phyloP scores from a whole-genome alignment of 2,113 vertebrate species.

The Physeter macrocephalus region DNA sequence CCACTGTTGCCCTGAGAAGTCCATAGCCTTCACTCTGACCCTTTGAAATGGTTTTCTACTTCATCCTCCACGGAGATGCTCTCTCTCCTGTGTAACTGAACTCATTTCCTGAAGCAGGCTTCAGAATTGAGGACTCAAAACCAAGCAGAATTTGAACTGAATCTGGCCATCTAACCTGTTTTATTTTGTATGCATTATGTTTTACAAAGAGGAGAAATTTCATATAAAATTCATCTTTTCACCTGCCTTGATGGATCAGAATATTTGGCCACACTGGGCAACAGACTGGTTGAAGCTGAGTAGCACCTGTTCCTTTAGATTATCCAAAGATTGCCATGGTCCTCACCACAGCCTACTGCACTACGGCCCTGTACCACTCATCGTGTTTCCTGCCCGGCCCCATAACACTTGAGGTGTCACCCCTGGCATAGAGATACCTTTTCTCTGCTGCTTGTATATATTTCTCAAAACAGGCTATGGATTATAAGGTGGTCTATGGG shows the following conservation, averaged over 20 bases:
- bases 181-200: background rate
- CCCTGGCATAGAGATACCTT: background rate
- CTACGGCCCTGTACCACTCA: background rate
- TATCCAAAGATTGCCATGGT: background rate
- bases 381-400: background rate
- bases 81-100: background rate
- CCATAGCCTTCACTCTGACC: conserved; percentile 6
- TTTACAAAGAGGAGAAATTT: background rate
- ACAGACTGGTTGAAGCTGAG: background rate
- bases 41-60: conserved; percentile 12
- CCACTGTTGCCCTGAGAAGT: background rate
- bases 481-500: background rate
- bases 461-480: background rate
- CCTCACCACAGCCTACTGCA: background rate
- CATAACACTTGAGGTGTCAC: background rate
- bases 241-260: background rate
- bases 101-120: background rate
- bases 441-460: background rate
- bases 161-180: background rate
- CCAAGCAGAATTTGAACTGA: background rate
- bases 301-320: background rate
- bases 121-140: background rate
- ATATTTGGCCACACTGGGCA: background rate
- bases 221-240: background rate
- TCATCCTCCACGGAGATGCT: background rate